Evolutionary conservation across 2,797 vertebrate species (phyloP).

Genomic region (Nyctalus aviator): DNA sequence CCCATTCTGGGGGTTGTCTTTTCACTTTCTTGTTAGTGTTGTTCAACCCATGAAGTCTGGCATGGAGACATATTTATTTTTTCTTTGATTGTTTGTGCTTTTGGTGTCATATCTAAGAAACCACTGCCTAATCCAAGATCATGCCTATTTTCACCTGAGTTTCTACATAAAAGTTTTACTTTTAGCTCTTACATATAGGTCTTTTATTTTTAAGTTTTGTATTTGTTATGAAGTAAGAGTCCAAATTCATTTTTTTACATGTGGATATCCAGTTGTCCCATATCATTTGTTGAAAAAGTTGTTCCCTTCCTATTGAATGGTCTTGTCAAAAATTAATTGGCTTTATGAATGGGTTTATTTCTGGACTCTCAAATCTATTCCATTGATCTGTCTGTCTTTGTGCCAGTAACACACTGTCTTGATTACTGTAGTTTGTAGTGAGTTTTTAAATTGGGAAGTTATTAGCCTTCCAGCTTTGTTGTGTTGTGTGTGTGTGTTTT

Average conservation of each 20-base stretch:
- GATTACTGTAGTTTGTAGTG: neutral
- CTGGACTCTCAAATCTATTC: neutral
- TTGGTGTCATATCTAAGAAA: neutral
- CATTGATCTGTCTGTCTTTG: neutral
- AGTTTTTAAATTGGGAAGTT: neutral
- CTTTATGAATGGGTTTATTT: neutral
- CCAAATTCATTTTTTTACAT: neutral
- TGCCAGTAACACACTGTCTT: neutral
- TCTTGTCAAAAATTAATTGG: neutral
- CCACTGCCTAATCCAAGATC: neutral
- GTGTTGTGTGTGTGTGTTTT: neutral
- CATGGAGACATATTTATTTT: neutral
- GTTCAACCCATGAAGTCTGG: neutral
- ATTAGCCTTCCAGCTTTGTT: neutral
- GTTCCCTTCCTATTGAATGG: neutral
- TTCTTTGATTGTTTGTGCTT: neutral
- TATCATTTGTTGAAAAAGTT: neutral
- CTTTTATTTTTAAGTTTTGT: constrained; percentile 6
- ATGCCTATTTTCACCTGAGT: neutral
- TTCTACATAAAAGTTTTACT: neutral
- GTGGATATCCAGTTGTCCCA: neutral
- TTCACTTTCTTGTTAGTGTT: neutral
- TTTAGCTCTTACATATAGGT: neutral
- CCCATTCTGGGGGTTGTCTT: neutral
- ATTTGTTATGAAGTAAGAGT: neutral